Base-by-base conservation (phyloP, 1,140 invertebrate genomes). In the Ceratina japonica region DNA sequence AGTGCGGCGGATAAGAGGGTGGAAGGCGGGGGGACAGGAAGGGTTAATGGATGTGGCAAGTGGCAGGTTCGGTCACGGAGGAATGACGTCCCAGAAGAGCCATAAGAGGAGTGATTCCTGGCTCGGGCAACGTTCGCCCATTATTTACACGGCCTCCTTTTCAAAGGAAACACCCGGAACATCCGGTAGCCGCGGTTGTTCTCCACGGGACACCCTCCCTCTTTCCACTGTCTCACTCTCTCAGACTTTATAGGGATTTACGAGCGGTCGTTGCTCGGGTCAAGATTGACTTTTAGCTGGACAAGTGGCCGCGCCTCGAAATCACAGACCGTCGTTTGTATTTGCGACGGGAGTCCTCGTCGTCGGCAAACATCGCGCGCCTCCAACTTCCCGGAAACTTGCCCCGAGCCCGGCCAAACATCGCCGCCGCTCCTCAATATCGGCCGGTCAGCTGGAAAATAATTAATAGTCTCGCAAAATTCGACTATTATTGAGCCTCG, bases 111-210 rank as follows among this genome's bases (percentile, higher is more conserved):
- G 52, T 37, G 73, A 84, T 81, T 75, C 49, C 18, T 27, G 24
- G 27, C 63, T 59, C 2, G 22, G 37, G 22, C 20, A 27, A 63
- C 71, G 66, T 71, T 58, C 52, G 22, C 18, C 59, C 77, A 80
- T 86, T 86, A 86, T 86, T 86, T 86, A 83, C 84, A 86, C 83
- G 64, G 75, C 70, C 84, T 85, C 64, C 70, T 82, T 75, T 85
- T 83, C 70, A 82, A 83, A 72, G 49, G 77, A 52, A 82, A 65
- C 75, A 73, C 71, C 84, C 5, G 37, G 37, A 44, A 44, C 37
- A 68, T 37, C 74, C 71, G 51, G 54, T 65, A 75, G 71, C 61
- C 66, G 74, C 18, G 62, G 54, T 71, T 65, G 78, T 77, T 78
- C 75, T 84, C 61, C 63, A 54, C 52, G 31, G 68, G 69, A 49